phyloP scores from a whole-genome alignment of 2,797 vertebrate genomes.

The Podarcis siculus region DNA sequence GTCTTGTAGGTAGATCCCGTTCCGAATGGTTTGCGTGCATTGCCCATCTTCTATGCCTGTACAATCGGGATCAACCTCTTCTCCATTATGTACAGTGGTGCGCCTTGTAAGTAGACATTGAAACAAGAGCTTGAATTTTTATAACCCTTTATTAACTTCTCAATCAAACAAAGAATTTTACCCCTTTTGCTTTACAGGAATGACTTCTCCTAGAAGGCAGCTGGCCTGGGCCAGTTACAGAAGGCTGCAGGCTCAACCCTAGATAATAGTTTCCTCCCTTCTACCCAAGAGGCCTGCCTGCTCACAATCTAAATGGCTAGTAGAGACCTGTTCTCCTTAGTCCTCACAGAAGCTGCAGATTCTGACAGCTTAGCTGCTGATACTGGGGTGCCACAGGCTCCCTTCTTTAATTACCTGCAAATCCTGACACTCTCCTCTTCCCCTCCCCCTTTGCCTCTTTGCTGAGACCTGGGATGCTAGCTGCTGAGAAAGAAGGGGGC shows the following conservation, averaged over 20 bases:
- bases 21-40: slow-evolving; percentile 89
- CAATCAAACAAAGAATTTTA: slow-evolving; percentile 92
- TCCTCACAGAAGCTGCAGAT: slow-evolving; percentile 72
- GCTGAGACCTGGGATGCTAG: slow-evolving; percentile 57
- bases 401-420: not conserved
- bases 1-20: slow-evolving; percentile 86
- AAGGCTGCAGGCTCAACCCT: slow-evolving; percentile 89
- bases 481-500: slow-evolving; percentile 28
- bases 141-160: slow-evolving; percentile 68
- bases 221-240: slow-evolving; percentile 92
- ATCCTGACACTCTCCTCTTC: slow-evolving; percentile 39
- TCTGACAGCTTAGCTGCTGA: not conserved
- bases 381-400: not conserved
- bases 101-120: slow-evolving; percentile 86
- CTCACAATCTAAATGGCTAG: slow-evolving; percentile 79
- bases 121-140: slow-evolving; percentile 59
- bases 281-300: slow-evolving; percentile 73
- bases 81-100: slow-evolving; percentile 94
- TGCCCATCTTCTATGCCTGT: slow-evolving; percentile 93
- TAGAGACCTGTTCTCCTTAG: slow-evolving; percentile 79
- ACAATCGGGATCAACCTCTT: slow-evolving; percentile 94
- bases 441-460: slow-evolving; percentile 49
- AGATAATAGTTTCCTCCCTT: slow-evolving; percentile 70
- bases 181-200: slow-evolving; percentile 95
- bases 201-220: slow-evolving; percentile 93